These are phyloP conservation scores for Caenorhabditis sinica DNA, from an alignment of 2,888 invertebrate species.

Conservation along the genomic window DNA sequence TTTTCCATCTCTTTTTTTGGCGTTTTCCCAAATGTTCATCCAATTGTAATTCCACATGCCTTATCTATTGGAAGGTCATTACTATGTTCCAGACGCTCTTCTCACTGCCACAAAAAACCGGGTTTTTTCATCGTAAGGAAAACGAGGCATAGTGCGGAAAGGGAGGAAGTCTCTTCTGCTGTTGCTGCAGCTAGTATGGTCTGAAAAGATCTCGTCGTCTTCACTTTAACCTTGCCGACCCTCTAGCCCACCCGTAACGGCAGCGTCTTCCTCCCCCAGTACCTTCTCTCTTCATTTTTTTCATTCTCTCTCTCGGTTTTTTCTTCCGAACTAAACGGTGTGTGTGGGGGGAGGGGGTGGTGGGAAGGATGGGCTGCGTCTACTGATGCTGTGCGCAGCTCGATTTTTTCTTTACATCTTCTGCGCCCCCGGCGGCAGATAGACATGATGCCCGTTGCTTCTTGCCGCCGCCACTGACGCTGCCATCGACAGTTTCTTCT, in stretches of 20 bases:
- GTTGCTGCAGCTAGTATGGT: constrained; percentile 60
- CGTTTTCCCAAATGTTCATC: constrained; percentile 60
- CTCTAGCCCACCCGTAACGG: constrained; percentile 59
- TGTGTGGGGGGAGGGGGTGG: constrained; percentile 27
- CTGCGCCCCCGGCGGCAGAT: constrained; percentile 60
- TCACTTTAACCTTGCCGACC: constrained; percentile 63
- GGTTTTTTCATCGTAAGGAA: constrained; percentile 53
- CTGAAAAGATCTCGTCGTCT: constrained; percentile 65
- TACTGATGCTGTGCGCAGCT: constrained; percentile 63
- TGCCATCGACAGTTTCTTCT: constrained; percentile 68
- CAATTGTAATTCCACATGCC: constrained; percentile 64
- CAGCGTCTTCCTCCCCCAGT: constrained; percentile 31
- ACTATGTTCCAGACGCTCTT: constrained; percentile 68
- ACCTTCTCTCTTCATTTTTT: constrained; percentile 52
- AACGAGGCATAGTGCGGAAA: constrained; percentile 55
- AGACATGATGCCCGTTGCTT: constrained; percentile 59
- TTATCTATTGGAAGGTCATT: constrained; percentile 70
- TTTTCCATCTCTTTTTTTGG: constrained; percentile 29
- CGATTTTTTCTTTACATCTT: constrained; percentile 60
- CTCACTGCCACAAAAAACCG: constrained; percentile 63
- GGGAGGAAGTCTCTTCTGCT: constrained; percentile 55
- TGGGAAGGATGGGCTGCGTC: constrained; percentile 27
- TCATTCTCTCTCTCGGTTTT: constrained; percentile 5
- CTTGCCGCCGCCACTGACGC: constrained; percentile 56
- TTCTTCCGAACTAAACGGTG: constrained; percentile 66